Conservation (phyloP, 2,797 vertebrate genomes). For the Pseudomugil gertrudae region DNA sequence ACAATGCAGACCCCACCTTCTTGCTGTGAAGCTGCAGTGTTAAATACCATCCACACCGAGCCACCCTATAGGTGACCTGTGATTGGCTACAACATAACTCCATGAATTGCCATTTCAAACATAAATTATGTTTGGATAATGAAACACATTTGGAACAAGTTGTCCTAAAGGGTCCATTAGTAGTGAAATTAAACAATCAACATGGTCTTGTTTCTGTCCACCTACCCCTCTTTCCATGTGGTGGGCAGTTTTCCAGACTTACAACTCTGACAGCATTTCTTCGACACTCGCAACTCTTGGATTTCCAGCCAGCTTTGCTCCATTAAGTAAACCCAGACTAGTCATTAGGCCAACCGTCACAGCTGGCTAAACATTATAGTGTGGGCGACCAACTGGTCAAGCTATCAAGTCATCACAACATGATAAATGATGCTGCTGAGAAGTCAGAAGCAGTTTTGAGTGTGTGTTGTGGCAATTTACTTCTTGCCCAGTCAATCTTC, state of each 20-base stretch:
- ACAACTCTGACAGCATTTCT: constrained; percentile 50
- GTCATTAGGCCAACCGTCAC: constrained; percentile 70
- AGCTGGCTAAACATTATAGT: constrained; percentile 72
- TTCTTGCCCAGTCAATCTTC: constrained; percentile 24
- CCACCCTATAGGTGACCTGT: constrained; percentile 3
- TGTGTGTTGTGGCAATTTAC: constrained; percentile 26
- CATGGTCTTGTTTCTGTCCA: constrained; percentile 27
- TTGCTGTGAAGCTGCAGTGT: not conserved
- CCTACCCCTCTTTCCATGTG: constrained; percentile 32
- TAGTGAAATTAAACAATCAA: constrained; percentile 35
- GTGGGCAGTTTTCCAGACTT: constrained; percentile 36
- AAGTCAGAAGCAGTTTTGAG: constrained; percentile 17
- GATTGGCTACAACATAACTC: not conserved
- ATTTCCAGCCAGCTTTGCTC: constrained; percentile 65
- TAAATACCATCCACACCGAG: not conserved
- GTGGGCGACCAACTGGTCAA: constrained; percentile 62
- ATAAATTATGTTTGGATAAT: constrained; percentile 10
- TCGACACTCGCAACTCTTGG: constrained; percentile 50
- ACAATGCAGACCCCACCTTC: not conserved
- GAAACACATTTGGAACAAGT: constrained; percentile 11
- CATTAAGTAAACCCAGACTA: constrained; percentile 67
- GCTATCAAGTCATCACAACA: constrained; percentile 61
- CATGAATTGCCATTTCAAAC: not conserved
- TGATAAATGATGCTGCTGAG: constrained; percentile 59
- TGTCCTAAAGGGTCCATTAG: constrained; percentile 18